Evolutionary conservation across 2,888 invertebrate species (phyloP), one percentile per base, ranked within the genome.

Genomic region (Sphaerophoria rueppellii): DNA sequence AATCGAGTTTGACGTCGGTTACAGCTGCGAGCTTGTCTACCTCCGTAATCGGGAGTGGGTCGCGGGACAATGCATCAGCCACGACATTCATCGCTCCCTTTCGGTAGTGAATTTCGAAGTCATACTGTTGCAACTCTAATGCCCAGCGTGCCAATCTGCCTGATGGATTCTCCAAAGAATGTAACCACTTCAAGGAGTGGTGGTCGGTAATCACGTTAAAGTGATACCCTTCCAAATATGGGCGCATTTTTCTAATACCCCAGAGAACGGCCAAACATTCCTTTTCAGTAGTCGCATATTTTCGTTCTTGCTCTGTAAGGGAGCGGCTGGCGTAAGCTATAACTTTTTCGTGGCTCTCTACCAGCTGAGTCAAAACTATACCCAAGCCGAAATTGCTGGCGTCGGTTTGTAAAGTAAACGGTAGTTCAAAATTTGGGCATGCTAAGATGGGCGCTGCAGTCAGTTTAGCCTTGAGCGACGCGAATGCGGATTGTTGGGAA

Each of bases 151-250:
- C 55, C n/a, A 55, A n/a, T 6, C 35, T 12, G 1, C 57, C 35
- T 2, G 57, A 57, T 0, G 57, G 57, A 2, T 57, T 57, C 7
- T 57, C 57, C 14, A 57, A 35, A 4, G 12, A 11, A 4, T 35
- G 57, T 3, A 57, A 34, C 57, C 57, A 57, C 7, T 57, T 57
- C 7, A 57, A 35, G 3, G 57, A 57, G 4, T 57, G 57, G 3
- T 57, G 57, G 6, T 57, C 57, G 2, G 57, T 57, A 0, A 57
- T 32, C 2, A 57, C 35, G n/a, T 6, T 57, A 7, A 57, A 57
- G 9, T 57, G n/a, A 32, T 35, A 35, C 6, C 52, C 52, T 11
- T 52, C 52, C 11, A 43, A 12, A 9, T 48, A 48, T 4, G 48
- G 48, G 4, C 48, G n/a, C 48, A 48, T 48, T 48, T 55, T 55